Percentiles rank a stretch among this genome's conserved stretches.
These are phyloP conservation scores for Mus spicilegus DNA, from an alignment of 2,113 vertebrate genomes.

Conservation along the genomic window DNA sequence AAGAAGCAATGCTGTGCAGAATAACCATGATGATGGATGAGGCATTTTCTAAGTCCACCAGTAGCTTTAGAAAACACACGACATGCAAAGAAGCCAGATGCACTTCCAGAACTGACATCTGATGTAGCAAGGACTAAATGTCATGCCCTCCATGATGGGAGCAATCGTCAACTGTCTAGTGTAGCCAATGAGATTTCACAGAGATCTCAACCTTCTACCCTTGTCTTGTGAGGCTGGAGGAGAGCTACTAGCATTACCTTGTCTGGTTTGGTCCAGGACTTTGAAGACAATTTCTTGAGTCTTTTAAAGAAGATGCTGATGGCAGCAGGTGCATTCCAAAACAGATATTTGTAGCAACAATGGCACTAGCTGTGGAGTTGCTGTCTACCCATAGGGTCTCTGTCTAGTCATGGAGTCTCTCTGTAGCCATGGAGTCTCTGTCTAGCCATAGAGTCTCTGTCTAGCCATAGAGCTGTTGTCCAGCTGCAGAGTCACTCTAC, in stretches of 20 bases:
- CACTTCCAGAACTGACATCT: no score
- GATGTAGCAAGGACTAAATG: not conserved
- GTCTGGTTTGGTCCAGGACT: not conserved
- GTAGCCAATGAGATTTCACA: not conserved
- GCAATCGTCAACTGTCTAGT: not conserved
- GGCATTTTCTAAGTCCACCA: not conserved
- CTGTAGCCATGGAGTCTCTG: no score
- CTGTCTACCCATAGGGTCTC: not conserved
- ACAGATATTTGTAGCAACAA: no score
- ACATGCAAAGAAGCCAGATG: not conserved
- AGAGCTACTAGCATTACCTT: not conserved
- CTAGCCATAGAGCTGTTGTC: no score
- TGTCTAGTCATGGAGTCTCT: not conserved
- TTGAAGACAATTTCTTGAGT: not conserved
- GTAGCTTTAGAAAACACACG: not conserved
- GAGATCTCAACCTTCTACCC: fast-evolving
- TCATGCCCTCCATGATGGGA: not conserved
- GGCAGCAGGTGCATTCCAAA: not conserved
- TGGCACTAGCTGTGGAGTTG: fast-evolving
- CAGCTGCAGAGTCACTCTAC: no score
- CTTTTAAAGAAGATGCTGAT: not conserved
- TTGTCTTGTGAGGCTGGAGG: not conserved
- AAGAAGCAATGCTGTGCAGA: not conserved
- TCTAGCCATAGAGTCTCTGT: no score
- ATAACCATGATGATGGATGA: not conserved